A percentile compares a stretch with the other conserved stretches of the same genome.
Evolutionary conservation across 2,797 vertebrate species (phyloP).

Genomic region (Pangasius sanitwongsei): DNA sequence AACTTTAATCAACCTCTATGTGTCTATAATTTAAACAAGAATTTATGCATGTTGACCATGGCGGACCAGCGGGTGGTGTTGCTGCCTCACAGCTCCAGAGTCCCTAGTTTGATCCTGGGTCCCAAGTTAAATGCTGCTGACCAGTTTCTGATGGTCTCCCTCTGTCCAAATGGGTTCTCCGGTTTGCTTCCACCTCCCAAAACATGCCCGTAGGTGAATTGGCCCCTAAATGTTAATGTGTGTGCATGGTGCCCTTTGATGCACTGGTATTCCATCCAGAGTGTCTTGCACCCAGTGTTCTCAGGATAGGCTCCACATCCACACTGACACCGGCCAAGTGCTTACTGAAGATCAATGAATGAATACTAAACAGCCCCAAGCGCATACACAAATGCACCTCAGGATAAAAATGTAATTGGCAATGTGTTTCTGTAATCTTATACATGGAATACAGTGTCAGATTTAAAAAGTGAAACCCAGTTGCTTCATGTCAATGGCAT

Average conservation of each 20-base stretch:
- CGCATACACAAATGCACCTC: background rate
- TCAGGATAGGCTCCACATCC: background rate
- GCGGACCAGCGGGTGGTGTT: background rate
- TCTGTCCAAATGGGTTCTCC: background rate
- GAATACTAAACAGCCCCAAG: background rate
- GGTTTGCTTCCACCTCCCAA: background rate
- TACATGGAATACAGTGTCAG: background rate
- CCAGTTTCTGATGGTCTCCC: too few species aligned
- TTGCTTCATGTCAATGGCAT: background rate
- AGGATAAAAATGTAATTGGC: background rate
- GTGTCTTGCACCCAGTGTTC: background rate
- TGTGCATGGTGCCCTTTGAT: background rate
- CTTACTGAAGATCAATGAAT: background rate
- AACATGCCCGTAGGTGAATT: too few species aligned
- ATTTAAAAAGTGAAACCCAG: background rate
- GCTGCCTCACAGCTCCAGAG: background rate
- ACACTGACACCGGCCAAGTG: background rate
- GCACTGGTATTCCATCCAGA: background rate
- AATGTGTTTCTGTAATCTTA: background rate
- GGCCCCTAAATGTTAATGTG: background rate
- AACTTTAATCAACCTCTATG: background rate
- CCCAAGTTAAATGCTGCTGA: background rate
- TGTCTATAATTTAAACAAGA: background rate
- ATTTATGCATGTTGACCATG: background rate
- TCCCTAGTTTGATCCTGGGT: background rate